These are phyloP conservation scores for Corynorhinus townsendii DNA, from an alignment of 2,113 vertebrate genomes.

Conservation along the genomic window DNA sequence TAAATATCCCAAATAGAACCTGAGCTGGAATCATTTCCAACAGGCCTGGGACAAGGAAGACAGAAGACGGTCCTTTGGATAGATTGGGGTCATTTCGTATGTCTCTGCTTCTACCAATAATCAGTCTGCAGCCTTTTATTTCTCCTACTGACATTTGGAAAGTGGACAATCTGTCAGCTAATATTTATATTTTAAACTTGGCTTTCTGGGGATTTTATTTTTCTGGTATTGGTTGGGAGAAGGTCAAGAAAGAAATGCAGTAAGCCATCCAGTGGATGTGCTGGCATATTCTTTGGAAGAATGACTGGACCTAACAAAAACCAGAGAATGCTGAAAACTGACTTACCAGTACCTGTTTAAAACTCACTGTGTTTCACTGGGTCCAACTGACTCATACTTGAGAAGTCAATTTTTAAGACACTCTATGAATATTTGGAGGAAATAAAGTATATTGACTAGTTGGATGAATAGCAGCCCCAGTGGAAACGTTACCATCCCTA, in stretches of 20 bases:
- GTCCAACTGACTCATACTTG: slow-evolving; percentile 28
- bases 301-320: not conserved
- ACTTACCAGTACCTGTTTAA: not conserved
- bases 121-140: not conserved
- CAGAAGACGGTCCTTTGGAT: not conserved
- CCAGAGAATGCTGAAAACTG: not conserved
- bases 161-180: not conserved
- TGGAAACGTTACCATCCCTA: slow-evolving; percentile 6
- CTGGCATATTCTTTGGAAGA: not conserved
- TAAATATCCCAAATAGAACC: not conserved
- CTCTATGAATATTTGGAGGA: slow-evolving; percentile 46
- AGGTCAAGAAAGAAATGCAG: not conserved
- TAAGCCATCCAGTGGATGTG: not conserved
- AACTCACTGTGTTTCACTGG: slow-evolving; percentile 31
- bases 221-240: not conserved
- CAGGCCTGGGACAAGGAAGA: not conserved
- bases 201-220: not conserved
- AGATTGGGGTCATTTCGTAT: not conserved
- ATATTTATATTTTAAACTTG: slow-evolving; percentile 9
- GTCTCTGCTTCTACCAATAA: not conserved
- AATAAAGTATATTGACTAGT: slow-evolving; percentile 34
- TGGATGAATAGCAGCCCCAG: not conserved
- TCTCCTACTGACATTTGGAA: not conserved
- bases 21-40: slow-evolving; percentile 1
- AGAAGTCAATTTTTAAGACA: slow-evolving; percentile 60